Evolutionary conservation across 2,113 vertebrate species (phyloP).

Genomic region (Eretmochelys imbricata): DNA sequence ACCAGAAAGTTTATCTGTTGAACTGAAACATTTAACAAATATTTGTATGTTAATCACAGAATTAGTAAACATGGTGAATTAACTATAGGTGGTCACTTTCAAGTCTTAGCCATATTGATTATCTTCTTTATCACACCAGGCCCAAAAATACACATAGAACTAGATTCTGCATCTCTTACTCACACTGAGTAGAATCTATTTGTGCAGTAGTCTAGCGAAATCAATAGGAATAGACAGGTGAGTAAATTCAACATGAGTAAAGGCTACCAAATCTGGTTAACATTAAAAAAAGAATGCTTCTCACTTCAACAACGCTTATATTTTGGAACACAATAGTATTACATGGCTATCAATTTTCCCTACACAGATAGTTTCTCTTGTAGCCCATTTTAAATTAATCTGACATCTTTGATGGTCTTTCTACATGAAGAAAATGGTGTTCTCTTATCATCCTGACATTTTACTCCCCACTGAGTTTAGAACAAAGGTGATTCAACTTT

Average conservation of each 20-base stretch:
- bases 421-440: background rate
- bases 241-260: background rate
- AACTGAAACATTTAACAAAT: background rate
- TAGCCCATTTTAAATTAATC: conserved; percentile 48
- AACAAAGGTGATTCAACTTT: conserved; percentile 46
- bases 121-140: background rate
- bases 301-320: background rate
- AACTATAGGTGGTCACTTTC: background rate
- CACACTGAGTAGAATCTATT: background rate
- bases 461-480: conserved; percentile 66
- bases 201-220: background rate
- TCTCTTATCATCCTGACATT: conserved; percentile 58
- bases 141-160: background rate
- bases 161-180: background rate
- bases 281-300: background rate
- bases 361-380: conserved; percentile 5
- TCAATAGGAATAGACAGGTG: background rate
- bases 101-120: background rate
- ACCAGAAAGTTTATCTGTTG: background rate
- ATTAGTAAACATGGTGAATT: background rate
- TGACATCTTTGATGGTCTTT: conserved; percentile 59
- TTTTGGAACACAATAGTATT: conserved; percentile 9
- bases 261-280: background rate
- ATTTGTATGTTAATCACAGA: background rate
- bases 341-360: background rate